phyloP scores from a whole-genome alignment of 2,113 vertebrate species.

The Leiothrix lutea region DNA sequence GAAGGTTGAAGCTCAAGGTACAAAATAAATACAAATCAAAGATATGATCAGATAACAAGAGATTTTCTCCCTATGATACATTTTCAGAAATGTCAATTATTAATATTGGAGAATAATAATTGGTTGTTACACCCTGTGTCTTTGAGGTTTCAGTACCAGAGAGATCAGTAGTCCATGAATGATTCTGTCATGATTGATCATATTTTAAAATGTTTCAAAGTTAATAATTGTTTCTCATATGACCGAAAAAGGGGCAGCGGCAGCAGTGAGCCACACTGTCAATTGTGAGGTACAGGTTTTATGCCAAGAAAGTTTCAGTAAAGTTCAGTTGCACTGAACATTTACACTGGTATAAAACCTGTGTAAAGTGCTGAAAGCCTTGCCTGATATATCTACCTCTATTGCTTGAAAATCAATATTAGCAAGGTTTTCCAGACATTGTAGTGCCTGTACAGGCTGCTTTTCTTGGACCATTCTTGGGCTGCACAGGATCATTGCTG shows the following conservation, averaged over 20 bases:
- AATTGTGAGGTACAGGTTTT: not conserved
- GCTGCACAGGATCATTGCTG: not conserved
- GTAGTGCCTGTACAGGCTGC: not conserved
- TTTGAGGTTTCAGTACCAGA: not conserved
- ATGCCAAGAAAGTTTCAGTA: not conserved
- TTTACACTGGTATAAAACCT: not conserved
- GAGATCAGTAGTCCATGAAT: not conserved
- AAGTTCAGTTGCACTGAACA: not conserved
- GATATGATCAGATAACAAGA: not conserved
- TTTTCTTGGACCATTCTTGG: slow-evolving; percentile 31
- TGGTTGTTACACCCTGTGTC: not conserved
- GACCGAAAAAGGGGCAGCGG: not conserved
- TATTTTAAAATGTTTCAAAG: not conserved
- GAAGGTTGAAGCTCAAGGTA: not conserved
- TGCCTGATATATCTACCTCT: not conserved
- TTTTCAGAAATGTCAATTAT: not conserved
- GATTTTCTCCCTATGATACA: not conserved
- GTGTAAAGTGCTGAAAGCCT: not conserved
- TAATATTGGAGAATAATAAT: not conserved
- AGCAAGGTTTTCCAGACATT: not conserved
- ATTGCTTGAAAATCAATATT: slow-evolving; percentile 31
- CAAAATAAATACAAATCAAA: not conserved
- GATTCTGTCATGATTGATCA: not conserved
- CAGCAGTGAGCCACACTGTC: not conserved
- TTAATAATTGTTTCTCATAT: rapidly evolving